phyloP scores from a whole-genome alignment of 2,797 vertebrate species.

The Pangasius djambal region DNA sequence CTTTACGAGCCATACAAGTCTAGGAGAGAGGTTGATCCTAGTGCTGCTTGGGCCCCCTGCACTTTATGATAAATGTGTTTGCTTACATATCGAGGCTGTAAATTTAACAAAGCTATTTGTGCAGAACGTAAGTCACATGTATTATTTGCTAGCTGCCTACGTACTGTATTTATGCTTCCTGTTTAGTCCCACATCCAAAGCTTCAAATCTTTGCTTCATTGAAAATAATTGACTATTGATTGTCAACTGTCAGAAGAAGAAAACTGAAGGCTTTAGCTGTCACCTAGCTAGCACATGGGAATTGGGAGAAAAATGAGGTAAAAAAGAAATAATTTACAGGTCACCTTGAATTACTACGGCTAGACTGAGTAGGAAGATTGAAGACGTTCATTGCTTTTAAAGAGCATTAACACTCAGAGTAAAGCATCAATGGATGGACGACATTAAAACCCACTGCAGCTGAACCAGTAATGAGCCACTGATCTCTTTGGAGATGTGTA shows the following conservation, averaged over 20 bases:
- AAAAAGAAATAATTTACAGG: not conserved
- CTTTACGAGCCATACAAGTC: not conserved
- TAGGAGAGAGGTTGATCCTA: not conserved
- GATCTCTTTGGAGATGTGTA: conserved; percentile 63
- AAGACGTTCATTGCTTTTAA: not conserved
- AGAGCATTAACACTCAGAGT: not conserved
- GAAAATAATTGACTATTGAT: conserved; percentile 6
- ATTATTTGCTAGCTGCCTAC: not conserved
- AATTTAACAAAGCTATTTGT: not conserved
- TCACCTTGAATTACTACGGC: not conserved
- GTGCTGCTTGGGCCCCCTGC: not conserved
- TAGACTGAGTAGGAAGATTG: not conserved
- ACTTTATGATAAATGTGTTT: not conserved
- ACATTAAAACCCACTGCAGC: not conserved
- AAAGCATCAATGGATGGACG: not conserved
- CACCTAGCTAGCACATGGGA: not conserved
- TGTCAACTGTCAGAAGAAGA: not conserved
- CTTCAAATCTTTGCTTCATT: not conserved
- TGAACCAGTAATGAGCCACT: conserved; percentile 62
- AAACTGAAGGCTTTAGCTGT: not conserved
- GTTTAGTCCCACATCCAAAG: not conserved
- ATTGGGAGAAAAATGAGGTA: not conserved
- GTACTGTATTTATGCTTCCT: not conserved
- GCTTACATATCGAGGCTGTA: not conserved
- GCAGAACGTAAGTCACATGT: not conserved